Base-by-base conservation (phyloP, 1,140 invertebrate species). In the Atta cephalotes region DNA sequence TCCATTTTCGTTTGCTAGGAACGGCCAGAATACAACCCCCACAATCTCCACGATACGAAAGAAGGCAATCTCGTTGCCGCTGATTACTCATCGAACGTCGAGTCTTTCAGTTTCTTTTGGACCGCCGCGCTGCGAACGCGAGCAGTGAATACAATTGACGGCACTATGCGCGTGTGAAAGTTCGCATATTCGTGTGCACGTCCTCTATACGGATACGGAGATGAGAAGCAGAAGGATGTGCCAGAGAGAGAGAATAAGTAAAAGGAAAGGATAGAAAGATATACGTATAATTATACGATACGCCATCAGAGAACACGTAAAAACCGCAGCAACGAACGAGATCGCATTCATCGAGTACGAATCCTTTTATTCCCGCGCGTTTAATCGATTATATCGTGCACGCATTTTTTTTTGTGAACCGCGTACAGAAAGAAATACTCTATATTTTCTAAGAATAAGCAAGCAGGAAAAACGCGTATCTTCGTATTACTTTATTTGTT, bases 81-180 rank as follows among this genome's bases (percentile, higher is more conserved):
- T 31, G 31, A 68, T 70, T 28, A 31, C 25, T 9, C 25, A 3
- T 25, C 14, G 77, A 90, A 89, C 25, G 7, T 25, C 9, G 77
- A 90, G 89, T 92, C 93, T 93, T 93, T 94, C 93, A 94, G 93
- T 94, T 94, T 93, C 93, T 91, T 93, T 93, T 92, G 88, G 87
- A 90, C 88, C 87, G 87, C 87, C 92, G 90, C 79, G 89, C 87
- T 91, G 89, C 77, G 89, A 92, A 92, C 90, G 88, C 87, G 86
- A 88, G 87, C 28, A 80, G 81, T 63, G 63, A 45, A 76, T 39
- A 66, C 63, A 62, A 31, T 62, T 10, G 0, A 39, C 74, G 31
- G n/a, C 60, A 45, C 68, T 63, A 68, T 63, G 76, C 85, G 70
- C 77, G 82, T 89, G 91, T 93, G 89, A 92, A 92, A 92, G 91